phyloP scores from a whole-genome alignment of 1,140 invertebrate genomes.

The Formica exsecta region DNA sequence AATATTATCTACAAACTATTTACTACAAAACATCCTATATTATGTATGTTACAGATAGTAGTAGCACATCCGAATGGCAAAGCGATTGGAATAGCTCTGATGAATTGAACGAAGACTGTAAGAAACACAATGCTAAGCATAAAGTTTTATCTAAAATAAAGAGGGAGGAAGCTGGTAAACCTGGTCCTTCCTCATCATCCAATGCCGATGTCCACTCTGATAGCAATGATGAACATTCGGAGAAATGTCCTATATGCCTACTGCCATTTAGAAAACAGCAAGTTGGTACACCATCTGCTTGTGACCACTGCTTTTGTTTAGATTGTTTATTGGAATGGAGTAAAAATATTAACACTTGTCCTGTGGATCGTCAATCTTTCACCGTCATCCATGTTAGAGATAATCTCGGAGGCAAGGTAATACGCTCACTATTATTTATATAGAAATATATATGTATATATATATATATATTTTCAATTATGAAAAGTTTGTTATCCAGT shows the following conservation, averaged over 20 bases:
- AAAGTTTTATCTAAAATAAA: conserved; percentile 64
- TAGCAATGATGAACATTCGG: conserved; percentile 89
- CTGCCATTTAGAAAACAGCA: conserved; percentile 90
- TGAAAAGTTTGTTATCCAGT: conserved; percentile 26
- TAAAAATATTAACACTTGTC: conserved; percentile 98
- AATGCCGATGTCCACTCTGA: conserved; percentile 85
- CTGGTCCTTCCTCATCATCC: conserved; percentile 39
- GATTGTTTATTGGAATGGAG: conserved; percentile 97
- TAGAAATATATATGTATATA: no score
- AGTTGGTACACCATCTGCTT: conserved; percentile 94
- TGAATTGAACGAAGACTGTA: conserved; percentile 65
- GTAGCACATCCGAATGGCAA: conserved; percentile 78
- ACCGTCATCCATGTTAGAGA: conserved; percentile 92
- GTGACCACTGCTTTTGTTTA: conserved; percentile 96
- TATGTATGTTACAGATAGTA: conserved; percentile 35
- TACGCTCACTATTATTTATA: neutral
- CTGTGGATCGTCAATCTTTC: conserved; percentile 95
- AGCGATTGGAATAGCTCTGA: conserved; percentile 83
- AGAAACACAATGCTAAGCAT: conserved; percentile 15
- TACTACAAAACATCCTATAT: neutral
- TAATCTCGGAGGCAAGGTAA: conserved; percentile 89
- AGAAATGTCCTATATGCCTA: conserved; percentile 95
- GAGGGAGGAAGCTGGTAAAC: conserved; percentile 35
- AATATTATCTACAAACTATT: neutral
- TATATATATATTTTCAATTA: neutral